Percentiles rank a stretch among this genome's conserved stretches.
phyloP scores from a whole-genome alignment of 1,140 invertebrate genomes.

The Drosophila parvula region DNA sequence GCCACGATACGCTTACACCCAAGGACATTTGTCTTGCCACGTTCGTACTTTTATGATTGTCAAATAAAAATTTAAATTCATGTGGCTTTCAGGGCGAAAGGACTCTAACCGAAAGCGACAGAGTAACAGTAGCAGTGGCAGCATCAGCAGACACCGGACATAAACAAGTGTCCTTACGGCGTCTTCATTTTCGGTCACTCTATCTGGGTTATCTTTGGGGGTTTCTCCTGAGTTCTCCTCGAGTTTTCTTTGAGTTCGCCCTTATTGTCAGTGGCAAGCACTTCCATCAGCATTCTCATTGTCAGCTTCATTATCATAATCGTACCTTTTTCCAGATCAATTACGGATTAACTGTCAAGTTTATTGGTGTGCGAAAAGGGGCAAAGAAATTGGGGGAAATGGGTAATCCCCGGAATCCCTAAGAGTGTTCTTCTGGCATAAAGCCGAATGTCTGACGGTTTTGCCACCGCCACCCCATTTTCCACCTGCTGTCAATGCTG shows the following conservation, averaged over 20 bases:
- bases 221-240: slow-evolving; percentile 2
- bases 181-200: slow-evolving; percentile 43
- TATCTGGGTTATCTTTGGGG: not conserved
- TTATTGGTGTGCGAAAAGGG: slow-evolving; percentile 61
- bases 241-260: slow-evolving; percentile 15
- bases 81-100: slow-evolving; percentile 44
- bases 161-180: slow-evolving; percentile 38
- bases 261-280: slow-evolving; percentile 19
- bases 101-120: slow-evolving; percentile 13
- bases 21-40: slow-evolving; percentile 68
- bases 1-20: slow-evolving; percentile 11
- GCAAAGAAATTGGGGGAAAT: slow-evolving; percentile 25
- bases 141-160: slow-evolving; percentile 21
- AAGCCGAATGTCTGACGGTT: slow-evolving; percentile 32
- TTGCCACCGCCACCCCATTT: slow-evolving; percentile 3
- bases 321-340: slow-evolving; percentile 72
- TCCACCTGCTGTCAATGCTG: slow-evolving; percentile 18
- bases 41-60: slow-evolving; percentile 42
- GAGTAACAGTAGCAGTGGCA: not conserved
- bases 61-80: slow-evolving; percentile 74
- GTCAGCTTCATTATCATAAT: slow-evolving; percentile 56
- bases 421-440: slow-evolving; percentile 31
- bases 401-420: slow-evolving; percentile 62
- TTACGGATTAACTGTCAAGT: slow-evolving; percentile 80
- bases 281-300: slow-evolving; percentile 46